Evolutionary conservation across 2,797 vertebrate genomes (phyloP).

Genomic region (Acomys russatus): DNA sequence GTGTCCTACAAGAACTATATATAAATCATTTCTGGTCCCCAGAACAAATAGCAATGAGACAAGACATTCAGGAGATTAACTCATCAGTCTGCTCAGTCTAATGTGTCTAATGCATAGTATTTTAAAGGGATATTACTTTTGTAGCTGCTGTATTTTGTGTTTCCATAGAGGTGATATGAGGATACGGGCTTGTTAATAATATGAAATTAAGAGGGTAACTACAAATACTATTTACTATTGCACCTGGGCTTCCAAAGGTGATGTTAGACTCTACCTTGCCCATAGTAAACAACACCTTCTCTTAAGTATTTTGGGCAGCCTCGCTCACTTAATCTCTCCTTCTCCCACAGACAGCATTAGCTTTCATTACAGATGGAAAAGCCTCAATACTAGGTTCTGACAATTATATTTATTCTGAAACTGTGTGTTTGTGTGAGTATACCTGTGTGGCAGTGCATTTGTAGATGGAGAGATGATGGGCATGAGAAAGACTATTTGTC

Average conservation of each 20-base stretch:
- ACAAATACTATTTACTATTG: neutral
- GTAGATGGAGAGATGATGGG: too few relatives aligned
- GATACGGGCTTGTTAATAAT: neutral
- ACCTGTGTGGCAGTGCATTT: neutral
- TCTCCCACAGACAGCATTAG: too few relatives aligned
- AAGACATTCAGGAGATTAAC: neutral
- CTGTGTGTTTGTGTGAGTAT: neutral
- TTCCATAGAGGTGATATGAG: neutral
- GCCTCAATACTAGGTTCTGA: neutral
- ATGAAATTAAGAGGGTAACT: neutral
- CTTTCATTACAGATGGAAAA: neutral
- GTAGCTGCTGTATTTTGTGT: neutral
- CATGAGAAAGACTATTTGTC: neutral
- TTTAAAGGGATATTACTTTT: neutral
- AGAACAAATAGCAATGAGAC: neutral
- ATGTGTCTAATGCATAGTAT: neutral
- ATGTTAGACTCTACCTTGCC: too few relatives aligned
- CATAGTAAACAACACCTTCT: neutral
- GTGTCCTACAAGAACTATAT: neutral
- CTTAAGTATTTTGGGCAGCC: neutral
- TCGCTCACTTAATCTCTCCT: neutral
- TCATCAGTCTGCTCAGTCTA: neutral
- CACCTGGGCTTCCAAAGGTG: neutral
- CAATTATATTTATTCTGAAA: too few relatives aligned
- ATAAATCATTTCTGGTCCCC: neutral